Conservation (phyloP, 1,140 invertebrate genomes). For the Venturia canescens region DNA sequence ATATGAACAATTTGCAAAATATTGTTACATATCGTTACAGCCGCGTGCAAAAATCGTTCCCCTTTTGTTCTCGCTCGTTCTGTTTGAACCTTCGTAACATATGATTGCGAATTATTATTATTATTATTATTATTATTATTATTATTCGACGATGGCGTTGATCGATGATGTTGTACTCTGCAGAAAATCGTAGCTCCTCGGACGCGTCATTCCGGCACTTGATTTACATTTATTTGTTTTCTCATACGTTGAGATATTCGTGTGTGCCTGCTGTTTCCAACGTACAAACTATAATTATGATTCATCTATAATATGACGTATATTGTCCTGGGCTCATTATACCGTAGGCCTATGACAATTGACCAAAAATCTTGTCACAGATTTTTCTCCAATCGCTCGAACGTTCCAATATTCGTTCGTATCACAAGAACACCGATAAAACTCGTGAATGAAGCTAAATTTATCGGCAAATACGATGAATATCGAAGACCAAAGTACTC, state of each 20-base stretch:
- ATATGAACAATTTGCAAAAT: background rate
- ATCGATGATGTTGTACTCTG: conserved; percentile 28
- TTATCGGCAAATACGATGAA: conserved; percentile 17
- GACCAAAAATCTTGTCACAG: conserved; percentile 40
- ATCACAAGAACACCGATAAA: background rate
- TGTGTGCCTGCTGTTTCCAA: conserved; percentile 13
- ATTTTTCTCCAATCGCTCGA: conserved; percentile 36
- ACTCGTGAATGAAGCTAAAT: conserved; percentile 25
- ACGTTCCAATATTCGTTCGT: background rate
- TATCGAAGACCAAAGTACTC: conserved; percentile 16
- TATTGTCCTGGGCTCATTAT: conserved; percentile 38
- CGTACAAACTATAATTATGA: conserved; percentile 17
- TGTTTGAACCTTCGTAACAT: background rate
- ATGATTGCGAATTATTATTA: background rate
- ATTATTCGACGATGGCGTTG: background rate
- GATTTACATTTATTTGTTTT: conserved; percentile 39
- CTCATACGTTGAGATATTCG: conserved; percentile 31
- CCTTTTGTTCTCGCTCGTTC: background rate
- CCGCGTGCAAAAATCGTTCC: background rate
- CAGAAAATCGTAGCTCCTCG: conserved; percentile 22
- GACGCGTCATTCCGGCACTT: conserved; percentile 43
- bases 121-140: no score
- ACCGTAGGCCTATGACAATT: conserved; percentile 49
- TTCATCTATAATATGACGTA: background rate
- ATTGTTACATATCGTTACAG: background rate